A percentile compares a stretch with the other conserved stretches of the same genome.
phyloP scores from a whole-genome alignment of 2,888 invertebrate genomes.

The Notodonta ziczac region DNA sequence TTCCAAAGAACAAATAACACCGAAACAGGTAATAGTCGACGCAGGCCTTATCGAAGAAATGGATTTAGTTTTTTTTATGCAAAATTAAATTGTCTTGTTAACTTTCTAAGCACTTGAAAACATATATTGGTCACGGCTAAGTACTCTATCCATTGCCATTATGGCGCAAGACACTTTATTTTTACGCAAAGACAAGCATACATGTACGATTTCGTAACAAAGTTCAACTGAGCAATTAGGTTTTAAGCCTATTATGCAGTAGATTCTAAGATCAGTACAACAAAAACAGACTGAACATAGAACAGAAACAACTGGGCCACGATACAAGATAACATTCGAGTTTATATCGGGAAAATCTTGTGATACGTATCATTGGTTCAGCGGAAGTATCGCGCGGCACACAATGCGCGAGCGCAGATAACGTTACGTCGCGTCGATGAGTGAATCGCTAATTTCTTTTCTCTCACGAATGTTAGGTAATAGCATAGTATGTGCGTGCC shows the following conservation, averaged over 20 bases:
- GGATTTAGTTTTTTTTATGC: background rate
- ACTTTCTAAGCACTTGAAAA: constrained; percentile 12
- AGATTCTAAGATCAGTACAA: background rate
- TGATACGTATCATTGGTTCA: constrained; percentile 21
- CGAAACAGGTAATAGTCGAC: no score
- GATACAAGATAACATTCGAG: constrained; percentile 1
- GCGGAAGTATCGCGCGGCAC: constrained; percentile 34
- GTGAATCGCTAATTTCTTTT: constrained; percentile 44
- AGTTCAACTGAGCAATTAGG: background rate
- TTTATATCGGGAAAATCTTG: constrained; percentile 15
- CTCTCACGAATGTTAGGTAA: constrained; percentile 62
- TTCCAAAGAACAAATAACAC: no score
- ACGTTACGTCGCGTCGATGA: constrained; percentile 51
- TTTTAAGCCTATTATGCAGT: background rate
- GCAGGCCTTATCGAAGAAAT: no score
- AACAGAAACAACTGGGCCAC: background rate
- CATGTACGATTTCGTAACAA: constrained; percentile 6
- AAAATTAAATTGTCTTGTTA: background rate
- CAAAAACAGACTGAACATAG: background rate
- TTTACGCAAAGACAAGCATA: constrained; percentile 22
- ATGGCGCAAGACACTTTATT: constrained; percentile 21
- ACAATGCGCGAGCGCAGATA: constrained; percentile 42
- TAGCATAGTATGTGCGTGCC: constrained; percentile 29
- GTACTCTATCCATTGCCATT: constrained; percentile 14
- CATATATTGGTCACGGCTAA: constrained; percentile 16